Evolutionary conservation across 2,113 vertebrate species (phyloP), one percentile per base, ranked within the genome.

Genomic region (Sceloporus tristichus): DNA sequence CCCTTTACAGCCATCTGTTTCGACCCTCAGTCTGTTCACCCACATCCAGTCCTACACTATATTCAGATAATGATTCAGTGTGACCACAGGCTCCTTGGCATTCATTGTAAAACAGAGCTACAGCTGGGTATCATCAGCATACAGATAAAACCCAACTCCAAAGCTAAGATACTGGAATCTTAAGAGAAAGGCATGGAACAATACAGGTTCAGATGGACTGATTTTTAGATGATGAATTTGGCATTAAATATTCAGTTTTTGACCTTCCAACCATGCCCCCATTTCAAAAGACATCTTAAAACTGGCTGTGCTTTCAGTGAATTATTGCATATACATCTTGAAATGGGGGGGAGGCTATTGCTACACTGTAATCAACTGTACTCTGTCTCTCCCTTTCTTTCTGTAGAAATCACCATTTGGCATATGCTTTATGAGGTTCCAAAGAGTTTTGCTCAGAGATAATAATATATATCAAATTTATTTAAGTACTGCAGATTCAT

Each of bases 391-490:
- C 11, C 27, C 40, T 65, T 85, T 65, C 74, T 40, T 81, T 81
- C 9, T 13, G 65, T 19, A 38, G 23, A 81, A 81, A 21, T 65
- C 59, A 25, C 79, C 38, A 76, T 16, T 77, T 85, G 29, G 62
- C 77, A 56, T 19, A 85, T 76, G 62, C 29, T 65, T 85, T 76
- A 65, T 85, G 76, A 48, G 79, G 53, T 34, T 74, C 13, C 74
- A 77, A 85, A 59, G 14, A 65, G 56, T 59, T 85, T 34, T 48
- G 56, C 56, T 85, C 29, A 77, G 59, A 85, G 66, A n/a, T 19
- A 62, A 66, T 77, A 16, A n/a, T 65, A 65, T 48, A 77, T 48
- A 21, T 40, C 34, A 81, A 81, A 53, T 78, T 54, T 48, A 77
- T 19, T 84, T n/a, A 84, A 18, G n/a, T 76, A 53, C 34, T 84